These are phyloP conservation scores for Achlya flavicornis DNA, from an alignment of 2,888 invertebrate genomes.

Conservation along the genomic window DNA sequence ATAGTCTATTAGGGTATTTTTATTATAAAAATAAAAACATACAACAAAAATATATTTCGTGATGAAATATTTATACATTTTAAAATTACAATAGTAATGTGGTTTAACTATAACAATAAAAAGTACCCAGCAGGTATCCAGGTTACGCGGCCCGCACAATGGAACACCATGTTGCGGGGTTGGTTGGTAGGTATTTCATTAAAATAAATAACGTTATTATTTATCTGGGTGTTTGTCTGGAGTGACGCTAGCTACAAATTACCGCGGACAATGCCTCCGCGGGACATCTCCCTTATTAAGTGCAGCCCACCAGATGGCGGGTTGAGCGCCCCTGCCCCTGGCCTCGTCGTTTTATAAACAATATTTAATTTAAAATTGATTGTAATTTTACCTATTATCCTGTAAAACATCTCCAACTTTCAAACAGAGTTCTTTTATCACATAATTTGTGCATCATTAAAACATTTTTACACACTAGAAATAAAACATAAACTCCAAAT, in stretches of 20 bases:
- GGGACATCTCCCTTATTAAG: conserved; percentile 72
- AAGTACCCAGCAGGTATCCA: conserved; percentile 44
- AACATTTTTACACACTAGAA: no score
- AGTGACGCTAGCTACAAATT: conserved; percentile 80
- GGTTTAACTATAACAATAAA: conserved; percentile 37
- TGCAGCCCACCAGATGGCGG: conserved; percentile 73
- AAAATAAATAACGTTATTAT: conserved; percentile 80
- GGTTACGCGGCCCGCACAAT: conserved; percentile 40
- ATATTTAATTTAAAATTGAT: conserved; percentile 55
- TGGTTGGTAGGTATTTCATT: conserved; percentile 63
- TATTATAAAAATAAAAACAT: no score
- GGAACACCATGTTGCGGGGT: conserved; percentile 40
- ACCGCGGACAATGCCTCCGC: conserved; percentile 76
- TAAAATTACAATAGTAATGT: conserved; percentile 13
- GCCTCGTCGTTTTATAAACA: conserved; percentile 42
- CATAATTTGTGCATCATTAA: no score
- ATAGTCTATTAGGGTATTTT: neutral
- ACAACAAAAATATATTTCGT: neutral
- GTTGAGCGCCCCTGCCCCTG: conserved; percentile 48
- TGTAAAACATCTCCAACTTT: no score
- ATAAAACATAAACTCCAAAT: no score
- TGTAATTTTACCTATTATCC: conserved; percentile 33
- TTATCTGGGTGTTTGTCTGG: conserved; percentile 73
- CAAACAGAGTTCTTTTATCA: no score
- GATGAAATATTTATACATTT: neutral